A percentile compares a stretch with the other conserved stretches of the same genome.
phyloP scores from a whole-genome alignment of 2,797 vertebrate genomes.

The Orestias chungarensis region DNA sequence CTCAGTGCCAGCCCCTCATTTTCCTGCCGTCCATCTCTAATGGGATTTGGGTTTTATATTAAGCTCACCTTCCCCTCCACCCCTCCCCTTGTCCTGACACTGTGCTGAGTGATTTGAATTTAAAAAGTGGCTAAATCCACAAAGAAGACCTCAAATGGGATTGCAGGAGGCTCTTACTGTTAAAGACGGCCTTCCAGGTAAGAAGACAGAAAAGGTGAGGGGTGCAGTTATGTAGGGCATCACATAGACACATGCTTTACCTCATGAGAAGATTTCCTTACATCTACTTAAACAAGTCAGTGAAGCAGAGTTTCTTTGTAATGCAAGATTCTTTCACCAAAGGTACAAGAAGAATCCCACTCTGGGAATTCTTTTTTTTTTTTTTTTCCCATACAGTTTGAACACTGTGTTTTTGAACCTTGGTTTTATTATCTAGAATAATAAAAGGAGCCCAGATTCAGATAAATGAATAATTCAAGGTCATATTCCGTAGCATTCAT shows the following conservation, averaged over 20 bases:
- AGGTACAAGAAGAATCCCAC: constrained; percentile 25
- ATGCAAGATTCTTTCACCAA: constrained; percentile 19
- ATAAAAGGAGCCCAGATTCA: constrained; percentile 29
- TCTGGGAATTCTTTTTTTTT: constrained; percentile 13
- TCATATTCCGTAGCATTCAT: constrained; percentile 45
- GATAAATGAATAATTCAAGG: constrained; percentile 57
- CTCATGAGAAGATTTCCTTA: constrained; percentile 36
- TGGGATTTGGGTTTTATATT: constrained; percentile 86
- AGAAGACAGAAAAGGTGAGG: constrained; percentile 76
- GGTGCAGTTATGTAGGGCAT: constrained; percentile 72
- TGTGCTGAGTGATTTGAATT: constrained; percentile 79
- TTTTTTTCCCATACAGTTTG: constrained; percentile 23
- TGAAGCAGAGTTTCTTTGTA: constrained; percentile 18
- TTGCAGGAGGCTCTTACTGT: constrained; percentile 66
- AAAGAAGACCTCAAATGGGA: constrained; percentile 75
- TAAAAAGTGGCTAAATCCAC: constrained; percentile 78
- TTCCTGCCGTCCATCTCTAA: constrained; percentile 80
- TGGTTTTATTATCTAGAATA: constrained; percentile 43
- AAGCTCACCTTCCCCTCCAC: constrained; percentile 69
- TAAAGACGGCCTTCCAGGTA: constrained; percentile 74
- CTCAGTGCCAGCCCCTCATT: constrained; percentile 78
- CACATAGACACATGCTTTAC: constrained; percentile 41
- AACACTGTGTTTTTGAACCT: constrained; percentile 28
- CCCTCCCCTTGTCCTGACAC: constrained; percentile 68
- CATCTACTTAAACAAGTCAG: constrained; percentile 25